phyloP scores from a whole-genome alignment of 2,113 vertebrate species.

The Campylorhamphus procurvoides region DNA sequence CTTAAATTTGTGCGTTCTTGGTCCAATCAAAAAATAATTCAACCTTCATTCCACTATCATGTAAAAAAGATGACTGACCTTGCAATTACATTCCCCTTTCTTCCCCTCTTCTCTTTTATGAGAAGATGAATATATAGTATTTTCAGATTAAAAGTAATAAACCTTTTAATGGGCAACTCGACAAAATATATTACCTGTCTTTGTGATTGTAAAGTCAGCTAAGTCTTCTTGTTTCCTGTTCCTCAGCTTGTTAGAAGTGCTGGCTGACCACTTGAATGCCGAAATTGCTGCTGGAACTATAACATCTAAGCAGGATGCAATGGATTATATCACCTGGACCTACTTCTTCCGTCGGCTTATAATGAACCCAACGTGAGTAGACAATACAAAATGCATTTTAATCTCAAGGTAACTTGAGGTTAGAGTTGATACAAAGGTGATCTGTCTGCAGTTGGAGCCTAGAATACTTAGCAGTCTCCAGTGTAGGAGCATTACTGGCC shows the following conservation, averaged over 20 bases:
- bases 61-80: slow-evolving; percentile 28
- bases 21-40: slow-evolving; percentile 37
- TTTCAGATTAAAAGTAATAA: slow-evolving; percentile 51
- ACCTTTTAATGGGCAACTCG: neutral
- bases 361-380: slow-evolving; percentile 94
- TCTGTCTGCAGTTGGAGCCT: neutral
- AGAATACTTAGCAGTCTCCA: neutral
- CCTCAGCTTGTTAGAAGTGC: slow-evolving; percentile 88
- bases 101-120: neutral
- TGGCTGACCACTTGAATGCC: slow-evolving; percentile 95
- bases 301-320: slow-evolving; percentile 95
- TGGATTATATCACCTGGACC: slow-evolving; percentile 99
- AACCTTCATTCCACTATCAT: slow-evolving; percentile 12
- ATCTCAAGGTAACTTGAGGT: neutral
- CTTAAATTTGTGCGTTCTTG: slow-evolving; percentile 15
- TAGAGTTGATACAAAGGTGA: neutral
- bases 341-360: slow-evolving; percentile 97
- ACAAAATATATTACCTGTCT: slow-evolving; percentile 18
- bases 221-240: slow-evolving; percentile 34
- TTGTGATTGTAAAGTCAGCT: slow-evolving; percentile 11
- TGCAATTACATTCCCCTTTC: slow-evolving; percentile 23
- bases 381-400: neutral
- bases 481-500: neutral
- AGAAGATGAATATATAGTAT: neutral
- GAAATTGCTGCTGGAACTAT: slow-evolving; percentile 95